These are phyloP conservation scores for Daktulosphaira vitifoliae DNA, from an alignment of 1,140 invertebrate genomes.

Conservation along the genomic window DNA sequence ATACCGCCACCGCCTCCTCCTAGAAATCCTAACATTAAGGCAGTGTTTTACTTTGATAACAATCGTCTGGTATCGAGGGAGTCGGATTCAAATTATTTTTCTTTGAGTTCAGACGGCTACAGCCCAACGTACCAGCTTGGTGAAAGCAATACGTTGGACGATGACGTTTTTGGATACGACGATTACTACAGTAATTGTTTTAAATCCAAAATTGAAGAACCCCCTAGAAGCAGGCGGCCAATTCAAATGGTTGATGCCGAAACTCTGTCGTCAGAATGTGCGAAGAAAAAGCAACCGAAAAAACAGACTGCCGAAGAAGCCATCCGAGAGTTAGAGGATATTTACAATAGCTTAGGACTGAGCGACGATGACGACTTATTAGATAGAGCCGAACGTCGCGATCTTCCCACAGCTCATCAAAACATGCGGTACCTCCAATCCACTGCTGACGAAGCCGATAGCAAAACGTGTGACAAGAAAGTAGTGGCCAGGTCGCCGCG, in stretches of 20 bases:
- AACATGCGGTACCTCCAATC: constrained; percentile 38
- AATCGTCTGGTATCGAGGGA: constrained; percentile 38
- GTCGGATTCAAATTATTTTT: constrained; percentile 30
- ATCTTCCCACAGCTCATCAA: constrained; percentile 48
- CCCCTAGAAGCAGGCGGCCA: neutral
- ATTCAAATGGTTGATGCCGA: constrained; percentile 7
- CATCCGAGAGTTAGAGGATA: constrained; percentile 75
- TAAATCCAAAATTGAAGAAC: neutral
- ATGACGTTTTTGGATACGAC: neutral
- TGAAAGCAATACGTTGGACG: neutral
- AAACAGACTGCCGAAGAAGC: constrained; percentile 76
- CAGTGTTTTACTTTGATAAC: constrained; percentile 44
- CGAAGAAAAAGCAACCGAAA: constrained; percentile 38
- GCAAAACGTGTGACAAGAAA: neutral
- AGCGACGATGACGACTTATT: constrained; percentile 73
- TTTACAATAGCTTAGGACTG: constrained; percentile 72
- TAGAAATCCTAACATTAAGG: constrained; percentile 54
- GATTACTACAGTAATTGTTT: neutral
- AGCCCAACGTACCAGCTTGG: constrained; percentile 38
- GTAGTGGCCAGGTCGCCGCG: neutral
- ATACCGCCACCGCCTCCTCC: constrained; percentile 59
- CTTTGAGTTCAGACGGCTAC: constrained; percentile 48
- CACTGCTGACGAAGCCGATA: neutral
- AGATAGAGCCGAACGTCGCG: constrained; percentile 64
- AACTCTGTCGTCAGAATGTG: constrained; percentile 1